Conservation (phyloP, 2,797 vertebrate species). For the Thunnus albacares region DNA sequence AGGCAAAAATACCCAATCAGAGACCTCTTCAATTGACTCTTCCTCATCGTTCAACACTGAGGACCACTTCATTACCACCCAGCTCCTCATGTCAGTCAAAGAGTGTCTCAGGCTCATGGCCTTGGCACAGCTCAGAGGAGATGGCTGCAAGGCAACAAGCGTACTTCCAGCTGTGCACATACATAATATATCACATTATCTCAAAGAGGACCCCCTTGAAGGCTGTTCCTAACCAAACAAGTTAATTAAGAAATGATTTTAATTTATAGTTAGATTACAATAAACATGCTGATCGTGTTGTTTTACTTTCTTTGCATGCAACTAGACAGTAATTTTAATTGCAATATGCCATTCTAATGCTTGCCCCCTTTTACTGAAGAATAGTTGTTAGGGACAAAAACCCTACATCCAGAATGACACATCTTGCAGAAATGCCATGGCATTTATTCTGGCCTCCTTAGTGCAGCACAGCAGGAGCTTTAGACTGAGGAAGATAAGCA, state of each 20-base stretch:
- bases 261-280: constrained; percentile 2
- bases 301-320: not conserved
- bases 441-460: constrained; percentile 53
- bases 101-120: constrained; percentile 12
- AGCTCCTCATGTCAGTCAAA: constrained; percentile 51
- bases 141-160: constrained; percentile 30
- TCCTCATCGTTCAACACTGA: constrained; percentile 44
- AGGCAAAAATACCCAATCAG: constrained; percentile 64
- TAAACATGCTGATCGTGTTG: not conserved
- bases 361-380: not conserved
- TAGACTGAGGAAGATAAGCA: constrained; percentile 59
- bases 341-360: not conserved
- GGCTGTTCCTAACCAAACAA: not conserved
- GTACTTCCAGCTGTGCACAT: constrained; percentile 25
- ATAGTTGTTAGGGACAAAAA: constrained; percentile 22
- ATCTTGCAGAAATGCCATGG: constrained; percentile 42
- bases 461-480: constrained; percentile 43
- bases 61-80: constrained; percentile 72
- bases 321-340: constrained; percentile 4
- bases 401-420: constrained; percentile 11
- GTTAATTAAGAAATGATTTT: constrained; percentile 15
- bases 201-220: not conserved
- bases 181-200: constrained; percentile 22
- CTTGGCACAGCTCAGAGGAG: not conserved
- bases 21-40: constrained; percentile 43